Conservation (phyloP, 2,797 vertebrate species). For the Knipowitschia caucasica region DNA sequence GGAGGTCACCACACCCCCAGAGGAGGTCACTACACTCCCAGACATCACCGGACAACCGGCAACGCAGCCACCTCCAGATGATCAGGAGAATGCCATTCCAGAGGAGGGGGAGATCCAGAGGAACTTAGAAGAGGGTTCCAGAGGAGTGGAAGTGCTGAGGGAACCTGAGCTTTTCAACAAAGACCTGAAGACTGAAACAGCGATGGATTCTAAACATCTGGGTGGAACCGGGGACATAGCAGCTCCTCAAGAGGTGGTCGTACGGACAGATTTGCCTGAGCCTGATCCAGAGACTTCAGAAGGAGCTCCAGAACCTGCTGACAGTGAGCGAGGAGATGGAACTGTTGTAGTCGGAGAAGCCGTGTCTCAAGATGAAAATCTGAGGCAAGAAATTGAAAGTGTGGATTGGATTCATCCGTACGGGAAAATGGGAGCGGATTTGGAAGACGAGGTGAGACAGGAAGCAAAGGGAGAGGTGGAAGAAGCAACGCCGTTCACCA, state of each 20-base stretch:
- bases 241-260: conserved; percentile 1
- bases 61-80: conserved; percentile 25
- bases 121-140: neutral
- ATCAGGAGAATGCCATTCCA: conserved; percentile 36
- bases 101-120: conserved; percentile 13
- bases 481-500: no score
- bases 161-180: neutral
- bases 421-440: no score
- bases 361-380: neutral
- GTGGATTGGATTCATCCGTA: no score
- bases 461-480: conserved; percentile 2
- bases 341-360: neutral
- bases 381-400: no score
- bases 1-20: no score
- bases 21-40: conserved; percentile 37
- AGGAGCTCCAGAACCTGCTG: conserved; percentile 8
- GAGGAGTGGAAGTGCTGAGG: neutral
- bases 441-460: neutral
- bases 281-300: neutral
- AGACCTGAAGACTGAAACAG: neutral
- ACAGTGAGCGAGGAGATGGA: neutral
- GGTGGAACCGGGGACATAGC: neutral
- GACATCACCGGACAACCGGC: conserved; percentile 56
- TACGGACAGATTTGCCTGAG: neutral
- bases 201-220: conserved; percentile 1